These are phyloP conservation scores for Cantharis rustica DNA, from an alignment of 2,888 invertebrate species.

Conservation along the genomic window DNA sequence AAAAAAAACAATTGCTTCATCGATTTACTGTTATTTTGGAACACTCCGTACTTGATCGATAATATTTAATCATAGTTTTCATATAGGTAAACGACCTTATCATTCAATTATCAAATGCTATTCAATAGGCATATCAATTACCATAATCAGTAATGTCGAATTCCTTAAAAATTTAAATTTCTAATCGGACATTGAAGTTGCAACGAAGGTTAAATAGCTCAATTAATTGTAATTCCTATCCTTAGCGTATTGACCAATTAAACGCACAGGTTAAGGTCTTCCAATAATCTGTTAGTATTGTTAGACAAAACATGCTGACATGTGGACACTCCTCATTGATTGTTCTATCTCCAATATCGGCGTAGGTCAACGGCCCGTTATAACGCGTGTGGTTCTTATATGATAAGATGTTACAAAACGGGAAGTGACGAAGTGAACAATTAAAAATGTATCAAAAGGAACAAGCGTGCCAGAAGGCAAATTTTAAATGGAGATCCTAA, in stretches of 20 bases:
- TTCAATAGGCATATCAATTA: background rate
- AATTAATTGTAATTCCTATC: background rate
- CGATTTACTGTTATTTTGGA: background rate
- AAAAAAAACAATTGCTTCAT: too few species aligned
- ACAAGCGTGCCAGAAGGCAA: background rate
- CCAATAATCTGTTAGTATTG: background rate
- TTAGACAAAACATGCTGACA: background rate
- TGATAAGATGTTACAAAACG: background rate
- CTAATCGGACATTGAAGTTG: background rate
- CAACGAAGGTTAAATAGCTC: background rate
- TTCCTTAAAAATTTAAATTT: background rate
- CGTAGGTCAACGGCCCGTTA: background rate
- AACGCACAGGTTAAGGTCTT: background rate
- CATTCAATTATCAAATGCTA: background rate
- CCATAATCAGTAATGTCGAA: background rate
- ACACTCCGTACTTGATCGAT: background rate
- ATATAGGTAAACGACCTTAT: background rate
- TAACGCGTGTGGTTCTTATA: background rate
- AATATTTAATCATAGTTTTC: background rate
- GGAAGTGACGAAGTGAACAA: background rate
- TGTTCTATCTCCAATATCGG: background rate
- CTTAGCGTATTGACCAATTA: background rate
- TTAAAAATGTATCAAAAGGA: background rate
- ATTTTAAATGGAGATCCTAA: background rate
- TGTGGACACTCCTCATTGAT: background rate